Evolutionary conservation across 1,140 invertebrate genomes (phyloP).

Genomic region (Caenorhabditis briggsae): DNA sequence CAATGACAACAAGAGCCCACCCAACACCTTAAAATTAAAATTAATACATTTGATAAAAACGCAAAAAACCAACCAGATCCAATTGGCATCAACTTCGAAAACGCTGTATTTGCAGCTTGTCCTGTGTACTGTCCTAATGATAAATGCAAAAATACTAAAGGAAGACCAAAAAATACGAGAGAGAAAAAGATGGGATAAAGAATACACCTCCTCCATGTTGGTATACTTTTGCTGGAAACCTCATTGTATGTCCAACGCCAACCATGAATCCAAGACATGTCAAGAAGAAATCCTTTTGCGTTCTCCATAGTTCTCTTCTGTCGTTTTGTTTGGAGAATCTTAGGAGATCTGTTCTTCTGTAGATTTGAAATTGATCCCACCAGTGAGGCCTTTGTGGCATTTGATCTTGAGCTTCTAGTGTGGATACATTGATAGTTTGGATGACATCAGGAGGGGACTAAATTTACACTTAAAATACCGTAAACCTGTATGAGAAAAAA

Average conservation of each 20-base stretch:
- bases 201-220: slow-evolving; percentile 73
- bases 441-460: slow-evolving; percentile 3
- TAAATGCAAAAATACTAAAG: slow-evolving; percentile 75
- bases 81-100: slow-evolving; percentile 76
- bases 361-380: slow-evolving; percentile 33
- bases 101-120: slow-evolving; percentile 70
- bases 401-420: slow-evolving; percentile 33
- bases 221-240: slow-evolving; percentile 77
- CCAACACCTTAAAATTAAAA: slow-evolving; percentile 78
- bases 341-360: slow-evolving; percentile 3
- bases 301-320: slow-evolving; percentile 13
- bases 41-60: neutral
- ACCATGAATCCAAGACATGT: slow-evolving; percentile 77
- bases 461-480: neutral
- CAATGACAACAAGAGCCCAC: slow-evolving; percentile 79
- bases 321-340: slow-evolving; percentile 36
- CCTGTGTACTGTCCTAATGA: slow-evolving; percentile 76
- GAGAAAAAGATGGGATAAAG: slow-evolving; percentile 76
- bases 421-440: slow-evolving; percentile 15
- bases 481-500: too few relatives aligned
- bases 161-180: slow-evolving; percentile 75
- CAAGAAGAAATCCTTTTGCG: slow-evolving; percentile 73
- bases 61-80: slow-evolving; percentile 55
- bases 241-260: slow-evolving; percentile 76
- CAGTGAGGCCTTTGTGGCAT: slow-evolving; percentile 23